phyloP scores from a whole-genome alignment of 2,888 invertebrate genomes.

The Tetranychus truncatus region DNA sequence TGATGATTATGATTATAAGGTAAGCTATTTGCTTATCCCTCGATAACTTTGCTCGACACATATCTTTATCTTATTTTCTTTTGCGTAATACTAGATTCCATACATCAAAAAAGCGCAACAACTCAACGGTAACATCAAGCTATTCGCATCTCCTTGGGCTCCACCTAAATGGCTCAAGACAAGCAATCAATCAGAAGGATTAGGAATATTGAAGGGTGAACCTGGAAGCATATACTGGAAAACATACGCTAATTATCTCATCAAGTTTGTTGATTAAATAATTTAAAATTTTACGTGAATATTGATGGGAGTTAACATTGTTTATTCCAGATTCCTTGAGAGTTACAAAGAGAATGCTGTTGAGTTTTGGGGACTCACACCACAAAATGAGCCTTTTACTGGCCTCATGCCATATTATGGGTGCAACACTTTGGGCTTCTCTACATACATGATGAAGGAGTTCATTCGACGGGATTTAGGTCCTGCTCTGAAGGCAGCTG shows the following conservation, averaged over 20 bases:
- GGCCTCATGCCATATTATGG: constrained; percentile 30
- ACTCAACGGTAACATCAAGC: constrained; percentile 26
- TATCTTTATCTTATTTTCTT: neutral
- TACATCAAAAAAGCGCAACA: constrained; percentile 31
- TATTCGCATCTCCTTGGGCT: constrained; percentile 41
- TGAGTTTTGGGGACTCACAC: constrained; percentile 56
- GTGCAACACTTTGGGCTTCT: constrained; percentile 35
- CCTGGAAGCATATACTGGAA: constrained; percentile 43
- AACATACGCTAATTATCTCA: constrained; percentile 59
- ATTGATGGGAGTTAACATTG: neutral
- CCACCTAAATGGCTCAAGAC: constrained; percentile 42
- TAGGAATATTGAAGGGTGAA: constrained; percentile 33
- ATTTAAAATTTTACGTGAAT: neutral
- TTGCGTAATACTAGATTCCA: constrained; percentile 32
- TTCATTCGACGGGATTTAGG: constrained; percentile 57
- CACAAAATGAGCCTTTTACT: constrained; percentile 61
- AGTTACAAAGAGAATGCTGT: constrained; percentile 48
- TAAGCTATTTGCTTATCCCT: neutral
- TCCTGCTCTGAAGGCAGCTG: constrained; percentile 44
- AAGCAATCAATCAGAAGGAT: constrained; percentile 32
- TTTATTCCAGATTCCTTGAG: constrained; percentile 47
- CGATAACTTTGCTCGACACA: no score
- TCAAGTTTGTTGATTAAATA: constrained; percentile 38
- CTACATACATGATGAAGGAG: constrained; percentile 37
- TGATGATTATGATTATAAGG: constrained; percentile 10